A percentile compares a stretch with the other conserved stretches of the same genome.
These are phyloP conservation scores for Augiades crinisus DNA, from an alignment of 2,888 invertebrate genomes.

Conservation along the genomic window DNA sequence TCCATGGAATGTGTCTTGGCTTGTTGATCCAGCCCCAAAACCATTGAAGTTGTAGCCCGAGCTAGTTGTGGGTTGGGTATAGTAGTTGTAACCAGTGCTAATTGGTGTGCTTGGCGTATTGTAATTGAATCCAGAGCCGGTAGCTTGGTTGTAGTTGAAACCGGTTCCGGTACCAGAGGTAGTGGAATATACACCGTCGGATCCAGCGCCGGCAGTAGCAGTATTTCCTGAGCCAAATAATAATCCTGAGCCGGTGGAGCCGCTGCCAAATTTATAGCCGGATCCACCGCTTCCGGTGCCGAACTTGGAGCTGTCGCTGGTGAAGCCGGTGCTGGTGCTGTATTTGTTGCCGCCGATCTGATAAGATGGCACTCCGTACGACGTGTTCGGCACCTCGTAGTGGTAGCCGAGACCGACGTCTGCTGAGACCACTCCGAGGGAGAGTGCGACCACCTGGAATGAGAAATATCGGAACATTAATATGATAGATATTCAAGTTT, in stretches of 20 bases:
- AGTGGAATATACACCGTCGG: neutral
- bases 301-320: slow-evolving; percentile 1
- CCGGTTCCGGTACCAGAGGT: neutral
- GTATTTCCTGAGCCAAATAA: neutral
- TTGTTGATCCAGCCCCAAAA: slow-evolving; percentile 13
- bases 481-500: too few relatives aligned
- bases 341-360: slow-evolving; percentile 38
- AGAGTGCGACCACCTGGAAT: slow-evolving; percentile 56
- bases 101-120: slow-evolving; percentile 24
- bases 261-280: slow-evolving; percentile 14
- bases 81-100: slow-evolving; percentile 37
- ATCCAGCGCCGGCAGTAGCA: neutral
- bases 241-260: neutral
- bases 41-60: slow-evolving; percentile 33
- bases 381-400: slow-evolving; percentile 64
- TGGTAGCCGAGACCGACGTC: slow-evolving; percentile 63
- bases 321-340: slow-evolving; percentile 15
- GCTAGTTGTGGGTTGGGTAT: slow-evolving; percentile 31
- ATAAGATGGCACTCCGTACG: slow-evolving; percentile 63
- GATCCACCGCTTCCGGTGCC: slow-evolving; percentile 8
- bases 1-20: slow-evolving; percentile 30
- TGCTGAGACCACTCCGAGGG: slow-evolving; percentile 53
- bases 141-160: neutral
- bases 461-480: too few relatives aligned
- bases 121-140: slow-evolving; percentile 24